These are phyloP conservation scores for Semnopithecus entellus DNA, from an alignment of 2,113 vertebrate genomes.

Conservation along the genomic window DNA sequence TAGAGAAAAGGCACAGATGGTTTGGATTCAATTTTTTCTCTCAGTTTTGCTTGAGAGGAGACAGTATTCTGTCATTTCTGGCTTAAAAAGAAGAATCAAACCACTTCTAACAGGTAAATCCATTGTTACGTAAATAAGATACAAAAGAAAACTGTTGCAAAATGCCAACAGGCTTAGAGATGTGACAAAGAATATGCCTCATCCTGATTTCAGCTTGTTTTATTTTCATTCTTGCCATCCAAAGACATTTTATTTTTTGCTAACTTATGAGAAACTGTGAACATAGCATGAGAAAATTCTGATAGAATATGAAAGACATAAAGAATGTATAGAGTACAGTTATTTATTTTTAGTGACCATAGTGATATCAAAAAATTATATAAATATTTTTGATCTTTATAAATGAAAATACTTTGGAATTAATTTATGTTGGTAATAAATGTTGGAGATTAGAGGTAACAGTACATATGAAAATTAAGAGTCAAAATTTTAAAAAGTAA, in stretches of 20 bases:
- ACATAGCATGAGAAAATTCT: not conserved
- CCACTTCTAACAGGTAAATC: not conserved
- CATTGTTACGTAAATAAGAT: not conserved
- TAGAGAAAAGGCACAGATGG: constrained; percentile 49
- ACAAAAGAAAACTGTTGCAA: not conserved
- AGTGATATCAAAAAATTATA: not conserved
- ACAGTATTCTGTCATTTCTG: not conserved
- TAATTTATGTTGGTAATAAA: not conserved
- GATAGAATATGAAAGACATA: not conserved
- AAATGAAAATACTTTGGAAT: not conserved
- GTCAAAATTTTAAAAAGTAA: not conserved
- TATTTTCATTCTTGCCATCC: not conserved
- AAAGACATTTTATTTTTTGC: not conserved
- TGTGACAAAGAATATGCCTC: not conserved
- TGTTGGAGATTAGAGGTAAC: not conserved
- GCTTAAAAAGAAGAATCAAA: constrained; percentile 13
- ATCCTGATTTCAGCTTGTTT: not conserved
- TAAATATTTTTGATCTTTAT: not conserved
- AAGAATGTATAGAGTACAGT: not conserved
- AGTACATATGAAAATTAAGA: not conserved
- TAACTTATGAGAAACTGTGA: not conserved
- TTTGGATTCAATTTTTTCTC: constrained; percentile 29
- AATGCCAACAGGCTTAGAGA: not conserved
- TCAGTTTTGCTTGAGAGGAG: constrained; percentile 51
- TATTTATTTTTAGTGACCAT: not conserved